Conservation (phyloP, 2,888 invertebrate species). For the Prosopocoilus inquinatus region DNA sequence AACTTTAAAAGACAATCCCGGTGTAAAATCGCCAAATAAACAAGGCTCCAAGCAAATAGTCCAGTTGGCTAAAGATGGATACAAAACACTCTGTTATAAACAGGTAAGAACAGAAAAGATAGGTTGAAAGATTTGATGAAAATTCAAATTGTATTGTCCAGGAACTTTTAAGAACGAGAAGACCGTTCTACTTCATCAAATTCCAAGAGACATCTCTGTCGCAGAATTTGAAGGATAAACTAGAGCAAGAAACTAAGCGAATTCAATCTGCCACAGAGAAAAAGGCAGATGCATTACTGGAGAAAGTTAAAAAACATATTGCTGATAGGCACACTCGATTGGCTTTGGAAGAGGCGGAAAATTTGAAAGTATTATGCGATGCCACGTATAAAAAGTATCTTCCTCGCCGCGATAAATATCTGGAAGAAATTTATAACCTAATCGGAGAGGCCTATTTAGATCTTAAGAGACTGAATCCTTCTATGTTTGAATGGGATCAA, state of each 20-base stretch:
- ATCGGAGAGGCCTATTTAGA: constrained; percentile 50
- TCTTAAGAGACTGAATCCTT: constrained; percentile 44
- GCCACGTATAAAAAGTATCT: constrained; percentile 45
- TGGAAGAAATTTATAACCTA: constrained; percentile 47
- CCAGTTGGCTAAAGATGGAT: constrained; percentile 38
- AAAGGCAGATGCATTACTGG: constrained; percentile 48
- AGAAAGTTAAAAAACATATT: constrained; percentile 41
- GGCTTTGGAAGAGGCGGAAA: constrained; percentile 43
- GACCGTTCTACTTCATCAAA: constrained; percentile 51
- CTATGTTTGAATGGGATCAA: constrained; percentile 34
- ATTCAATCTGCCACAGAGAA: constrained; percentile 41
- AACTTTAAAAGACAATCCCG: constrained; percentile 37
- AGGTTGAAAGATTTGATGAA: background rate
- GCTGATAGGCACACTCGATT: constrained; percentile 26
- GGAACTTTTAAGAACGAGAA: constrained; percentile 49
- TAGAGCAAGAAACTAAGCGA: constrained; percentile 38
- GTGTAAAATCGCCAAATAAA: constrained; percentile 46
- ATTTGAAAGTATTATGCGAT: constrained; percentile 49
- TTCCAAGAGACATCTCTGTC: constrained; percentile 42
- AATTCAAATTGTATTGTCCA: constrained; percentile 13
- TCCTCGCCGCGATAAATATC: constrained; percentile 46
- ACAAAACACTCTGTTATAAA: constrained; percentile 41
- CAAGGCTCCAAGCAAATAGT: constrained; percentile 41
- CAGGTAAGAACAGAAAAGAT: constrained; percentile 35
- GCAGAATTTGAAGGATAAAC: constrained; percentile 38